Evolutionary conservation across 2,888 invertebrate species (phyloP).

Genomic region (Rotaria sp.): DNA sequence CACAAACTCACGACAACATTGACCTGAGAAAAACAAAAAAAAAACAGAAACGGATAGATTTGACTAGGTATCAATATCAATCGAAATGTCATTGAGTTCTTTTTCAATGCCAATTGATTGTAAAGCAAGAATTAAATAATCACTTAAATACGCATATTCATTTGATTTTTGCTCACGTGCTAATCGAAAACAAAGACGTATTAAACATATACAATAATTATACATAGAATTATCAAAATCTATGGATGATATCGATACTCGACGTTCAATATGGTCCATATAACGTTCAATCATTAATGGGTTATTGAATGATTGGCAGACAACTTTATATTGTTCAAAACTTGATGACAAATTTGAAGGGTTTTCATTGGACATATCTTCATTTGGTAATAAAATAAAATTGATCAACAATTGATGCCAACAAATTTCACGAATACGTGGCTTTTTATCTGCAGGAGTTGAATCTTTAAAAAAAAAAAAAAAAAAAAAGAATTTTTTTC

Average conservation of each 20-base stretch:
- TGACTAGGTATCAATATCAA: neutral
- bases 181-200: neutral
- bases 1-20: neutral
- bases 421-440: neutral
- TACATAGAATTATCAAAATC: neutral
- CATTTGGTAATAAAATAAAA: neutral
- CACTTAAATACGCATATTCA: neutral
- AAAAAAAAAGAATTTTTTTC: too few relatives aligned
- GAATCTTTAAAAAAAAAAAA: neutral
- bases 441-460: neutral
- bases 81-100: neutral
- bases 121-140: neutral
- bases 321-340: neutral
- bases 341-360: neutral
- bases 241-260: neutral
- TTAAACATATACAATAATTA: neutral
- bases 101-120: slow-evolving; percentile 9
- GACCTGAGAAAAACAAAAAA: neutral
- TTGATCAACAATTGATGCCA: neutral
- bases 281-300: neutral
- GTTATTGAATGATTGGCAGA: neutral
- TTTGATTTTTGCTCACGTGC: neutral
- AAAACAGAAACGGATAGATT: neutral
- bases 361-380: neutral
- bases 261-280: neutral